Evolutionary conservation across 2,113 vertebrate genomes (phyloP).

Genomic region (Patagioenas fasciata): DNA sequence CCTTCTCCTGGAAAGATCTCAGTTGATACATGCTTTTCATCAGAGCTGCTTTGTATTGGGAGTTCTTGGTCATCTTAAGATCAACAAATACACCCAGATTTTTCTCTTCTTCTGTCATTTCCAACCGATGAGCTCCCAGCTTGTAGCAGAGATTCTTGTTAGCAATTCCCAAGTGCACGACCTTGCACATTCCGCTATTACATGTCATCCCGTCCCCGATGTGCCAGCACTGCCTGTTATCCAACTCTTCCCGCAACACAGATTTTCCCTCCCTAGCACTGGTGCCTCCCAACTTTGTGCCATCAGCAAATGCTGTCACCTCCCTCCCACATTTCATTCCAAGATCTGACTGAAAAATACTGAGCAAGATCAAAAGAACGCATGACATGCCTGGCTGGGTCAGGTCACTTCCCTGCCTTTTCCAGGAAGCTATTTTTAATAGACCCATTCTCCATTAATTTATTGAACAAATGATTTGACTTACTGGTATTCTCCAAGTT

Average conservation of each 20-base stretch:
- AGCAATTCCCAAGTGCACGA: constrained; percentile 28
- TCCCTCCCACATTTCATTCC: neutral
- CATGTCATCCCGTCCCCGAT: constrained; percentile 33
- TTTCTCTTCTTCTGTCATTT: constrained; percentile 24
- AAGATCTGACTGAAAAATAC: neutral
- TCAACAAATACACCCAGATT: constrained; percentile 32
- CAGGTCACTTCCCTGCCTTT: neutral
- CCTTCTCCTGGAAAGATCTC: neutral
- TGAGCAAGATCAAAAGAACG: neutral
- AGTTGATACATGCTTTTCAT: neutral
- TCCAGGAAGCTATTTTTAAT: neutral
- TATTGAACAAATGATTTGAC: neutral
- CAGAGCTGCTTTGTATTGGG: neutral
- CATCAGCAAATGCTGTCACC: neutral
- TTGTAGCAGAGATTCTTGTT: constrained; percentile 1
- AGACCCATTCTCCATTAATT: neutral
- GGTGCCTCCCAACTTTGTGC: neutral
- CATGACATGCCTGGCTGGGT: accelerated
- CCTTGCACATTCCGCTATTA: constrained; percentile 46
- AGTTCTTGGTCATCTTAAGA: neutral
- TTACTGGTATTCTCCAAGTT: neutral
- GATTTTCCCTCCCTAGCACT: neutral
- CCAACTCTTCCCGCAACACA: neutral
- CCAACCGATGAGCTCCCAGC: constrained; percentile 17
- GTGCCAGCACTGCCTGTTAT: neutral